phyloP scores from a whole-genome alignment of 2,113 vertebrate species.

The Muntiacus muntjak region DNA sequence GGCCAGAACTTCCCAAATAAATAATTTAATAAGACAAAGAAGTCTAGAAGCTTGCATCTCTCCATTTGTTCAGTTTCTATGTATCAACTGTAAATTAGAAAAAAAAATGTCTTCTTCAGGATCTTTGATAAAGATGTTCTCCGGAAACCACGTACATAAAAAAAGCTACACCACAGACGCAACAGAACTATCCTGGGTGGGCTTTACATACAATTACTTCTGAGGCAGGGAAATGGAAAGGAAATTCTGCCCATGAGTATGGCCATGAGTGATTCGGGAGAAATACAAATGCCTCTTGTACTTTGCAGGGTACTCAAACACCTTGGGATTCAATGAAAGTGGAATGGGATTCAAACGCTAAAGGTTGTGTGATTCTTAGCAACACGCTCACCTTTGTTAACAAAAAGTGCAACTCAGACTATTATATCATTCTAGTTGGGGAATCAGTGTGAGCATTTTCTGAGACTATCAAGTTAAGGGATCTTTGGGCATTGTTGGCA shows the following conservation, averaged over 20 bases:
- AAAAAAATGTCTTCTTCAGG: neutral
- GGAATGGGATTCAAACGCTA: neutral
- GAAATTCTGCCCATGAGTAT: neutral
- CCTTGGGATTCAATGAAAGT: neutral
- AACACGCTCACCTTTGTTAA: neutral
- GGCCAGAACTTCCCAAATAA: neutral
- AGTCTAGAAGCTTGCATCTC: constrained; percentile 8
- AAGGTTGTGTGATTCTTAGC: neutral
- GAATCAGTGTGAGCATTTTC: neutral
- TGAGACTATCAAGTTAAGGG: neutral
- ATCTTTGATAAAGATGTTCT: neutral
- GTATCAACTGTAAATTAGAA: neutral
- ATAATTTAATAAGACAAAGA: constrained; percentile 39
- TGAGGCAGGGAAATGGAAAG: neutral
- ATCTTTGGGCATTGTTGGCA: neutral
- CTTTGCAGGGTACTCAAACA: neutral
- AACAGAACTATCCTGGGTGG: neutral
- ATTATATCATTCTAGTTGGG: neutral
- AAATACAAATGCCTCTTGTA: neutral
- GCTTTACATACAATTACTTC: neutral
- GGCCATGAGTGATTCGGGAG: neutral
- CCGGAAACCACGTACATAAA: neutral
- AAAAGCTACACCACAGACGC: neutral
- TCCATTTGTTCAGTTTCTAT: constrained; percentile 3
- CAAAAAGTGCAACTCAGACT: neutral